Percentiles rank a stretch among this genome's conserved stretches.
These are phyloP conservation scores for Cerceris rybyensis DNA, from an alignment of 2,888 invertebrate genomes.

Conservation along the genomic window DNA sequence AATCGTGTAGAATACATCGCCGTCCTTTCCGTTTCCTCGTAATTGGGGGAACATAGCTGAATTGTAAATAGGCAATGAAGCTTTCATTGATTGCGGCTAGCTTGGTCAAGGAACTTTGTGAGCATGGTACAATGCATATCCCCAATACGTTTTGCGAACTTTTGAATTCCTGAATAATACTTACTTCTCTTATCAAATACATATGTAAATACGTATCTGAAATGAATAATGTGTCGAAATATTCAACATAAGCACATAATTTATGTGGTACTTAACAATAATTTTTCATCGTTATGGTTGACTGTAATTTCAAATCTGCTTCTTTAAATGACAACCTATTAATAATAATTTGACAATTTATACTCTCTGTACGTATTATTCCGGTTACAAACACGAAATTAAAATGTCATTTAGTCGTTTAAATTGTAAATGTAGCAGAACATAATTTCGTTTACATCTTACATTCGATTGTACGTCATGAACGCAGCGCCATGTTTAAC, in stretches of 20 bases:
- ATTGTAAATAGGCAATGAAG: conserved; percentile 15
- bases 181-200: not conserved
- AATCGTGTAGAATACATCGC: conserved; percentile 7
- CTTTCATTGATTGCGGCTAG: conserved; percentile 2
- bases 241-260: not conserved
- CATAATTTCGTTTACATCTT: no score
- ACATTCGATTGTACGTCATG: no score
- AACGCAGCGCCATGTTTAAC: no score
- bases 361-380: no score
- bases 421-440: no score
- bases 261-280: not conserved
- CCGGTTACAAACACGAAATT: no score
- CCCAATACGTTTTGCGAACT: not conserved
- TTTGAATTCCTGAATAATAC: conserved; percentile 8
- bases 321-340: no score
- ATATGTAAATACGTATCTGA: not conserved
- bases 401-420: no score
- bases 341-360: no score
- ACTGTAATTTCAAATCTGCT: no score
- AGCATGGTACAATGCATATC: not conserved
- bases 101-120: conserved; percentile 8
- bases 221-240: not conserved
- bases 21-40: conserved; percentile 24
- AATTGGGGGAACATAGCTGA: conserved; percentile 11
- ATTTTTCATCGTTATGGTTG: no score